These are phyloP conservation scores for Takifugu flavidus DNA, from an alignment of 2,113 vertebrate genomes.

Conservation along the genomic window DNA sequence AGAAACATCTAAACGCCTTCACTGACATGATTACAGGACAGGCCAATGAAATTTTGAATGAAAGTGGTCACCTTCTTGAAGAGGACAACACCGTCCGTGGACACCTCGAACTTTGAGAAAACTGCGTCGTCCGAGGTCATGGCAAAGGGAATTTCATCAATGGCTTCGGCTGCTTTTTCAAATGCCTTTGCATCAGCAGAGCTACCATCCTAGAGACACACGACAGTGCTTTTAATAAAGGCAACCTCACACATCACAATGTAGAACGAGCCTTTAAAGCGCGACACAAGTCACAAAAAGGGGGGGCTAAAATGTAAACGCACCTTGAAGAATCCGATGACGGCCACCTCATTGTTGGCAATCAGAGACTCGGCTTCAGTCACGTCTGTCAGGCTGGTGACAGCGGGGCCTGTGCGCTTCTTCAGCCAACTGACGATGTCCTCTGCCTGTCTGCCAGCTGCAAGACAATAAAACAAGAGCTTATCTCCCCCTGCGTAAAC, in stretches of 20 bases:
- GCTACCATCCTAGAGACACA: slow-evolving; percentile 73
- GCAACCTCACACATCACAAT: neutral
- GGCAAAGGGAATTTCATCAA: slow-evolving; percentile 92
- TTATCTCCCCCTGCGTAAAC: neutral
- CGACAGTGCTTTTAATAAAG: neutral
- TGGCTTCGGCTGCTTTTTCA: slow-evolving; percentile 83
- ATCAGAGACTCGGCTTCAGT: slow-evolving; percentile 78
- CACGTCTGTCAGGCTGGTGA: slow-evolving; percentile 70
- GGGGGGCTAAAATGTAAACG: neutral
- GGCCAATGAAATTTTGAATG: neutral
- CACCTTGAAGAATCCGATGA: slow-evolving; percentile 98
- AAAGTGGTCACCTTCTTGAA: slow-evolving; percentile 89
- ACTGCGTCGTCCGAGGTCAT: slow-evolving; percentile 78
- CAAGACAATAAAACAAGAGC: slow-evolving; percentile 2
- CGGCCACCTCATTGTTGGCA: slow-evolving; percentile 85
- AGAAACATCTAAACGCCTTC: no score
- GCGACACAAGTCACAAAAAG: neutral
- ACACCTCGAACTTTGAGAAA: slow-evolving; percentile 85
- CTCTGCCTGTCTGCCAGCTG: slow-evolving; percentile 92
- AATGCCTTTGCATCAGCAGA: slow-evolving; percentile 84
- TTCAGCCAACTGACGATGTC: slow-evolving; percentile 94
- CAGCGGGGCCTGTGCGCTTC: slow-evolving; percentile 91
- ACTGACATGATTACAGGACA: no score
- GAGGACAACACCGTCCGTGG: slow-evolving; percentile 83
- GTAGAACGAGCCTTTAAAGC: neutral